Evolutionary conservation across 2,113 vertebrate species (phyloP), one percentile per base, ranked within the genome.

Genomic region (Platanista minor): DNA sequence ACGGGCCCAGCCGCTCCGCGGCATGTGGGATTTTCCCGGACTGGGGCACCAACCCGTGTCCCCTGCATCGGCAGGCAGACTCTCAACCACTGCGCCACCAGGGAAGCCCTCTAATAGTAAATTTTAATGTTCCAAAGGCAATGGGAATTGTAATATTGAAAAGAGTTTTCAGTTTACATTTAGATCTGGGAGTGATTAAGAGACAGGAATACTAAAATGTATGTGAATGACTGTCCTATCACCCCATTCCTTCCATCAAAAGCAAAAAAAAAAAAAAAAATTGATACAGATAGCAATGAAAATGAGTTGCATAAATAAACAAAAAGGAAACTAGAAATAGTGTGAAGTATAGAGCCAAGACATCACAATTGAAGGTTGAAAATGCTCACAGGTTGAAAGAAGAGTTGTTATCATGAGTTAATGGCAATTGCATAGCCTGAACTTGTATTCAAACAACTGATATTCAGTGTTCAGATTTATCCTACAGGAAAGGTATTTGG

Each of bases 21-120:
- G 43, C 43, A 43, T 1, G 43, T 0, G 7, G 43, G 6, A 43
- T 8, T 1, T 1, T 43, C 43, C 43, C 1, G 43, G 43, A 43
- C 43, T 7, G 7, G 43, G 43, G 43, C 43, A 43, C 43, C 6
- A 43, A 43, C 43, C 43, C 43, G 43, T 43, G 43, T 43, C 43
- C 43, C 43, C 43, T 43, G 43, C 43, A 43, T 43, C 0, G 43
- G 43, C 43, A 43, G 43, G 43, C 43, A 1, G 43, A 43, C 43
- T 43, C 6, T 43, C 43, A 43, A 43, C 43, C 43, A 43, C 43
- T 43, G 1, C 7, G 1, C 43, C 43, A 46, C 46, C 46, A 46
- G 12, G 46, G 11, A 46, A 46, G 46, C 46, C 11, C 46, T n/a
- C n/a, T n/a, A n/a, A n/a, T n/a, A n/a, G n/a, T n/a, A n/a, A n/a